Percentiles rank a stretch among this genome's conserved stretches.
Conservation (phyloP, 1,140 invertebrate genomes). For the Leptopilina clavipes region DNA sequence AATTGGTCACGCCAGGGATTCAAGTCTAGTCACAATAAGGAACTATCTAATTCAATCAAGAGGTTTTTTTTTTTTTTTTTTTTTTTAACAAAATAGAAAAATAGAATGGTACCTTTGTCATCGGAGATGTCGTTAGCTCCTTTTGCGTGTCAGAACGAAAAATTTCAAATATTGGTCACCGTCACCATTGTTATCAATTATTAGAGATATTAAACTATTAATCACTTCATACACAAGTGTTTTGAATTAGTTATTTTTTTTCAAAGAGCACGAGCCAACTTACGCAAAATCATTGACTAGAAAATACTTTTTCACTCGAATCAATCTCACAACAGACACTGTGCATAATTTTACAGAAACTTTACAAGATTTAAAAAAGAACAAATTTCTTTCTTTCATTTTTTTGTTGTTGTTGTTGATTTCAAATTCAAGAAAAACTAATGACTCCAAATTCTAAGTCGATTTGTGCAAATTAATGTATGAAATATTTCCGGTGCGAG, state of each 20-base stretch:
- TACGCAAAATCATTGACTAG: conserved; percentile 27
- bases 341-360: not conserved
- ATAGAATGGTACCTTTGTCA: conserved; percentile 75
- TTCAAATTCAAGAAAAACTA: not conserved
- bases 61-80: conserved; percentile 50
- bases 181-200: conserved; percentile 73
- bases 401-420: no score
- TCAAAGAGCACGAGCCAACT: conserved; percentile 73
- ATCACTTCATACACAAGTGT: conserved; percentile 47
- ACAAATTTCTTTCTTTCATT: not conserved
- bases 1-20: conserved; percentile 76
- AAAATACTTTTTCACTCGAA: conserved; percentile 16
- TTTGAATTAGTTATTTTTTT: conserved; percentile 71
- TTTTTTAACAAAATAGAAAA: conserved; percentile 70
- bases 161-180: conserved; percentile 76
- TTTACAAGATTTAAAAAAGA: not conserved
- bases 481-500: conserved; percentile 14
- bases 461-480: conserved; percentile 5
- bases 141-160: conserved; percentile 77
- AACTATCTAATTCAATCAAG: conserved; percentile 73
- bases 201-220: conserved; percentile 66
- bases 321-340: conserved; percentile 26
- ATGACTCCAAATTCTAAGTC: not conserved
- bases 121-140: conserved; percentile 76
- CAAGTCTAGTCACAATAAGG: conserved; percentile 74